Evolutionary conservation across 1,140 invertebrate species (phyloP), one percentile per base, ranked within the genome.

Genomic region (Eupeodes corollae): DNA sequence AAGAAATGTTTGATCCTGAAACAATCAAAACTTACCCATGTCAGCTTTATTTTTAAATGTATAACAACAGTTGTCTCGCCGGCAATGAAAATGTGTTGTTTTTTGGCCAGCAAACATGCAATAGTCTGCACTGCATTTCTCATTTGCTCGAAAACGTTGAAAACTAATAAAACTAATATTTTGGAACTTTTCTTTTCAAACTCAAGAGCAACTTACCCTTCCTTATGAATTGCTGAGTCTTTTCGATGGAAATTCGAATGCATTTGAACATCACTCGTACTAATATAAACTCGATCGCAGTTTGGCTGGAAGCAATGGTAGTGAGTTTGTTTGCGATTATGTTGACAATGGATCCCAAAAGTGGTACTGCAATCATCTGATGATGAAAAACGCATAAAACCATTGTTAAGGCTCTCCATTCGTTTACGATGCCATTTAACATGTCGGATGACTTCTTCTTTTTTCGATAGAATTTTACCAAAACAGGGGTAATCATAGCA

Each of bases 1-100:
- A 8, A 26, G 8, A 26, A 26, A 26, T 26, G 21, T 26, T 26
- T 26, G 3, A 26, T 5, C n/a, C n/a, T n/a, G n/a, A n/a, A n/a
- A n/a, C n/a, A n/a, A n/a, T n/a, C n/a, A 26, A 26, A 26, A 26
- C 21, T 79, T 75, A 94, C 90, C 91, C 90, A 97, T 97, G 71
- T 97, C 92, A 59, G 91, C 90, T 72, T 97, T 97, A 69, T 97
- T 96, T 69, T 96, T 96, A 69, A 97, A 97, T 0, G 91, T 96
- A 63, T 86, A 93, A 44, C 84, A 82, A 72, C 92, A 97, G 6
- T 81, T 82, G 19, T 80, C 69, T 58, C 91, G 72, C 46, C 88
- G 73, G 68, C 92, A 97, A 66, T 97, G 92, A 71, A 97, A 97
- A 68, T 97, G 92, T 10, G 92, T 97, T 13, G 91, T 97, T 45